Conservation (phyloP, 2,888 invertebrate genomes). For the Campaea margaritaria region DNA sequence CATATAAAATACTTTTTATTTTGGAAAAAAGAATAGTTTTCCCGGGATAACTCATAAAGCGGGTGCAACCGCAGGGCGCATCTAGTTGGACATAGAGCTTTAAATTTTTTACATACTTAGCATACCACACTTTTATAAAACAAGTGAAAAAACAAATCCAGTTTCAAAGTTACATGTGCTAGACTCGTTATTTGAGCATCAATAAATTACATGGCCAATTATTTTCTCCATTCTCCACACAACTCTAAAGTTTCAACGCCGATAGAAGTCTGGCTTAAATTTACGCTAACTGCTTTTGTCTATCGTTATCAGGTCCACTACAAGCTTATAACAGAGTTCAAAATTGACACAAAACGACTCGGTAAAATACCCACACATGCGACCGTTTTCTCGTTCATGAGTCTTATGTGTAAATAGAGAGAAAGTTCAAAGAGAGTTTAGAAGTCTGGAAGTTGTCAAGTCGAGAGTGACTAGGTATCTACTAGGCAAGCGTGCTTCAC, state of each 20-base stretch:
- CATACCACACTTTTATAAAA: background rate
- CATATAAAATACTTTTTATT: no score
- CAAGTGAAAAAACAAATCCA: background rate
- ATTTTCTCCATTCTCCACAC: slow-evolving; percentile 1
- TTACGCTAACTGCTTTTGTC: slow-evolving; percentile 31
- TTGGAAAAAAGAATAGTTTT: no score
- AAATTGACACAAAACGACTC: background rate
- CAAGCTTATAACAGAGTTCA: background rate
- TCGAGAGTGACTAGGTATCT: no score
- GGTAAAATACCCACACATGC: background rate
- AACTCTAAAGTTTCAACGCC: slow-evolving; percentile 24
- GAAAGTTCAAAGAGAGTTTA: no score
- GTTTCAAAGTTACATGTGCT: background rate
- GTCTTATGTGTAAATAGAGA: no score
- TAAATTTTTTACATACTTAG: no score
- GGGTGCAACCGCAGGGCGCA: no score
- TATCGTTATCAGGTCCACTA: slow-evolving; percentile 16
- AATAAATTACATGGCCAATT: slow-evolving; percentile 21
- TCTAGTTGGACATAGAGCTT: no score
- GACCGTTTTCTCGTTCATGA: no score
- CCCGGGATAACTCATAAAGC: no score
- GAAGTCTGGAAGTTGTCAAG: no score
- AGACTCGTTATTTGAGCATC: slow-evolving; percentile 13
- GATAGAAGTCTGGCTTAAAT: slow-evolving; percentile 24
- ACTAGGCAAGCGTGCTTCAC: no score